Evolutionary conservation across 2,888 invertebrate genomes (phyloP), one percentile per base, ranked within the genome.

Genomic region (Agrochola lychnidis): DNA sequence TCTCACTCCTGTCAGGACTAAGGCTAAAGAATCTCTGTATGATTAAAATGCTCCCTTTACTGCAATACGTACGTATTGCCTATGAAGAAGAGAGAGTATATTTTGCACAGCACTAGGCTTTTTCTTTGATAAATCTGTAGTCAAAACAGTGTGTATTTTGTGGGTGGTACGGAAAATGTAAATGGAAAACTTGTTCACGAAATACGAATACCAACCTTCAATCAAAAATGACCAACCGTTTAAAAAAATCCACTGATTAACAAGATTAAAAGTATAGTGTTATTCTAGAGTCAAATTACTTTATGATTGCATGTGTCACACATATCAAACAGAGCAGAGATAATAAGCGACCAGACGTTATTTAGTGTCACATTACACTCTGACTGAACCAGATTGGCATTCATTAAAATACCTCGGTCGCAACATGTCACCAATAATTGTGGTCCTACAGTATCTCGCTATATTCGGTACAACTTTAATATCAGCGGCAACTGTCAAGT

Each of bases 1-100:
- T 94, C 93, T 95, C 95, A 94, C 92, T 92, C 88, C 92, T 93
- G 94, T 94, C 94, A 91, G 79, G 53, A 57, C 70, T 59, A 73
- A 51, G 70, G 85, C 87, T 89, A 88, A 91, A 93, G 91, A 92
- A 92, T 91, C 89, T 89, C 89, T 89, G 81, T 88, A 88, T 93
- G 93, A 94, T 94, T 94, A 94, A 94, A 94, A 93, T 89, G 92
- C 89, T 89, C 91, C 82, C 79, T 84, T 83, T 83, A 64, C 56
- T 53, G 69, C 48, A 36, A 36, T 36, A 36, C 36, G 62, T 25
- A 70, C 67, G 71, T 67, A 77, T 83, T 76, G 71, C 68, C 42
- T 82, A 64, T 76, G 25, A 48, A 69, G 45, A 19, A 77, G 48
- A 64, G n/a, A 81, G 40, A 53, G 36, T 48, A 59, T 16, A 68